Base-by-base conservation (phyloP, 2,113 vertebrate species). In the Zosterops borbonicus region DNA sequence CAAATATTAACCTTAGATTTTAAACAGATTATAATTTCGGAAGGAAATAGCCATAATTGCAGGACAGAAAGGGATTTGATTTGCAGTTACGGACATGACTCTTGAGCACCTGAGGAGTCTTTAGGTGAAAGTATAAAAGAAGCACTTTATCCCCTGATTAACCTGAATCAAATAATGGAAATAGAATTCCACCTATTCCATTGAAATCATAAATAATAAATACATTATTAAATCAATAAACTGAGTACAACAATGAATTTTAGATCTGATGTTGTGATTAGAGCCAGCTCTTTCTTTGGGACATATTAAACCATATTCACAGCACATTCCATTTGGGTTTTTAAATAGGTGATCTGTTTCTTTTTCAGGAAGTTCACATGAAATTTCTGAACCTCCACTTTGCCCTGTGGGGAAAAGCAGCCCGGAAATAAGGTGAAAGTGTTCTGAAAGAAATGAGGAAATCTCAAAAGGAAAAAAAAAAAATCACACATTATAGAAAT, bases 261-360 rank as follows among this genome's bases (percentile, higher is more conserved):
- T 75, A 89, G 80, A 93, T 71, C 90, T 70, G 63, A 58, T 13
- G 41, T 55, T 82, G 80, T 93, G 88, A 93, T 93, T 93, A 96
- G 53, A 94, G 73, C 69, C 94, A 95, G 92, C 53, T 87, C 88
- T 87, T 93, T 97, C 90, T 90, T 96, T 90, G 93, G 80, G 88
- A 94, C 14, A 5, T 64, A 91, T 90, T 92, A 92, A 91, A 93
- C 59, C 80, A 33, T 62, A 90, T 86, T 96, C 87, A 60, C 83
- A 95, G 88, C 60, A 91, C 83, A 88, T 94, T 95, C 84, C 91
- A 81, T 69, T 81, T 92, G 77, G 15, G 50, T 70, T 90, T 77
- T 95, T 94, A 76, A 92, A 92, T 93, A 87, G 93, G 96, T 93
- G 92, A 94, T 96, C 95, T 97, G 95, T 92, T 97, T 97, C 95